Evolutionary conservation across 2,797 vertebrate species (phyloP).

Genomic region (Austrolebias charrua): DNA sequence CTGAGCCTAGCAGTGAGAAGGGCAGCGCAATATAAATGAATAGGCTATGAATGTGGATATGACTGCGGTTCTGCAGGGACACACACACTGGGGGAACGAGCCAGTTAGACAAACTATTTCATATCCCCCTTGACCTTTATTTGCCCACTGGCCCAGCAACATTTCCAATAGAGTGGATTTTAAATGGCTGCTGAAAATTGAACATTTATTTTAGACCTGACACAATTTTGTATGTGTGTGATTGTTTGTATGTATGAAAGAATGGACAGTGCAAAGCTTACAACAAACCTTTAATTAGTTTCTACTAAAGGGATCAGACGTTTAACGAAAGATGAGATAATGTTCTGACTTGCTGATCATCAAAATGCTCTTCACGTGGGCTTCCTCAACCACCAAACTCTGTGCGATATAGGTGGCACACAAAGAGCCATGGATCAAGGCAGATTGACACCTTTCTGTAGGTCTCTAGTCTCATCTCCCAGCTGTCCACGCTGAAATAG

Average conservation of each 20-base stretch:
- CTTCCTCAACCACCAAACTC: constrained; percentile 31
- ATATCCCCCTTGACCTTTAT: constrained; percentile 80
- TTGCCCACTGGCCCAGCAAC: constrained; percentile 76
- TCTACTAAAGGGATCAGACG: constrained; percentile 38
- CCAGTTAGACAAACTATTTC: constrained; percentile 79
- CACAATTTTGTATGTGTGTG: constrained; percentile 16
- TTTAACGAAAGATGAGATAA: constrained; percentile 50
- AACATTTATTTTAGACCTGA: constrained; percentile 49
- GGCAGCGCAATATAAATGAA: constrained; percentile 77
- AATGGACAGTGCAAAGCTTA: background rate
- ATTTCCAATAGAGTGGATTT: constrained; percentile 71
- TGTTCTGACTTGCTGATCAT: constrained; percentile 50
- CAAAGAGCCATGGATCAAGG: constrained; percentile 64
- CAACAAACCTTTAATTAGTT: constrained; percentile 30
- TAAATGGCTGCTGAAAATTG: constrained; percentile 72
- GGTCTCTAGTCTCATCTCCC: constrained; percentile 67
- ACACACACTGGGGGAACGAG: constrained; percentile 41
- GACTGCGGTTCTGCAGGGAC: constrained; percentile 57
- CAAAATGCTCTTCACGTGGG: constrained; percentile 37
- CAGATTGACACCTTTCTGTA: constrained; percentile 76
- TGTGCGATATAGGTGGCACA: constrained; percentile 41
- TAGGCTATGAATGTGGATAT: constrained; percentile 73
- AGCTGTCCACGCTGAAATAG: constrained; percentile 73
- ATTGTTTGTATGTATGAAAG: constrained; percentile 7
- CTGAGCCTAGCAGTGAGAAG: constrained; percentile 69